Percentiles rank a stretch among this genome's conserved stretches.
Evolutionary conservation across 2,797 vertebrate species (phyloP).

Genomic region (Tadarida brasiliensis): DNA sequence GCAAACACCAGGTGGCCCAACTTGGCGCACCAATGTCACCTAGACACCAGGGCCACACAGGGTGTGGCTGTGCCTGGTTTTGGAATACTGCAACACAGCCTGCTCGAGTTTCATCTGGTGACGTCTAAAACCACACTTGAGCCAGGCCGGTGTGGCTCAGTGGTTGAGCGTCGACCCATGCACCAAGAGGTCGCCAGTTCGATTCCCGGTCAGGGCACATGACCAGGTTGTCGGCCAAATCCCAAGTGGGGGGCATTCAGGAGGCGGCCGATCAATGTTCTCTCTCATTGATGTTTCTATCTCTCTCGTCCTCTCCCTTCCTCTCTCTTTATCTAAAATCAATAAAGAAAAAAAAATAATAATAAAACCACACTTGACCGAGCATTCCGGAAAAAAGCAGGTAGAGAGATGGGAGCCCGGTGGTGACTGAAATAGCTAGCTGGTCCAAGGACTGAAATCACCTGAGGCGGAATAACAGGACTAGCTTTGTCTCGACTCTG

Average conservation of each 20-base stretch:
- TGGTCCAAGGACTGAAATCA: neutral
- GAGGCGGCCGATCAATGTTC: too few species aligned
- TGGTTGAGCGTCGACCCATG: too few species aligned
- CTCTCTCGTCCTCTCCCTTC: too few species aligned
- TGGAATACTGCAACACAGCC: neutral
- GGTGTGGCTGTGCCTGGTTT: neutral
- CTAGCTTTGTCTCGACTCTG: neutral
- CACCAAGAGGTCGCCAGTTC: too few species aligned
- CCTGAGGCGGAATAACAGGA: neutral
- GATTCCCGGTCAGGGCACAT: too few species aligned
- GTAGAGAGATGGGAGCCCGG: neutral
- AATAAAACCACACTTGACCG: neutral
- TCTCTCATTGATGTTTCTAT: too few species aligned
- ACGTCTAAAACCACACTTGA: conserved; percentile 18
- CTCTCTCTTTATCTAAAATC: too few species aligned
- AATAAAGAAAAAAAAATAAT: too few species aligned
- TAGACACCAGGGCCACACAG: neutral
- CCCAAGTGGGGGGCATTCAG: too few species aligned
- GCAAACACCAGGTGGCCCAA: neutral
- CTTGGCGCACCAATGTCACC: neutral
- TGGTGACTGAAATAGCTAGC: neutral
- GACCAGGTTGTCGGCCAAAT: too few species aligned
- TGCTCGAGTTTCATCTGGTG: neutral
- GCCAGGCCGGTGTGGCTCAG: too few species aligned
- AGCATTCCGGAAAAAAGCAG: neutral